phyloP scores from a whole-genome alignment of 2,113 vertebrate genomes.

The Triplophysa rosa region DNA sequence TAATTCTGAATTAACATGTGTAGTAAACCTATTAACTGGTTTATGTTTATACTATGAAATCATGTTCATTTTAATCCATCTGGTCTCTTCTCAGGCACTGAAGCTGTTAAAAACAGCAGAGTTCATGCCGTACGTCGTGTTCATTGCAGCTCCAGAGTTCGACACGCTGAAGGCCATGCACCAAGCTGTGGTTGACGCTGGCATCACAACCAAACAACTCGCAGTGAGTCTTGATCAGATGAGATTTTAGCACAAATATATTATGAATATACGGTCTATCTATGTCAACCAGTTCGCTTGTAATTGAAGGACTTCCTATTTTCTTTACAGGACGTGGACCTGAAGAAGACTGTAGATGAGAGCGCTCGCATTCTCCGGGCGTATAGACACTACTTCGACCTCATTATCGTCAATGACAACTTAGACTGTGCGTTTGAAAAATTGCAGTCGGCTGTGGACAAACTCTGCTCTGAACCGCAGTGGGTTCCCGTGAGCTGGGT shows the following conservation, averaged over 20 bases:
- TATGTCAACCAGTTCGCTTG: not conserved
- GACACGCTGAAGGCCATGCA: constrained; percentile 93
- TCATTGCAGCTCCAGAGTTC: constrained; percentile 91
- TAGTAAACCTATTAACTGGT: not conserved
- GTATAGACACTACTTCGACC: constrained; percentile 95
- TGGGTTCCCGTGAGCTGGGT: constrained; percentile 99
- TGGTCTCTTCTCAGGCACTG: constrained; percentile 79
- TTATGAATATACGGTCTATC: not conserved
- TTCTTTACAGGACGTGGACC: constrained; percentile 84
- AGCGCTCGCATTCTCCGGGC: constrained; percentile 91
- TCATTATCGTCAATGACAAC: constrained; percentile 93
- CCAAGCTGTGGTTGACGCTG: constrained; percentile 93
- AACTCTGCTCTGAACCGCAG: constrained; percentile 85
- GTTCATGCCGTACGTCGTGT: constrained; percentile 98
- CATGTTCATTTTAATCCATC: not conserved
- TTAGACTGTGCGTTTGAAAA: constrained; percentile 95
- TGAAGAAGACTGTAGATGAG: constrained; percentile 96
- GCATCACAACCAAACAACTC: constrained; percentile 92
- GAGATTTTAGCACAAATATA: too few relatives aligned
- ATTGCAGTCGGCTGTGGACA: constrained; percentile 85
- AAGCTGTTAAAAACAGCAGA: constrained; percentile 94
- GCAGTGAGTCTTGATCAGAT: constrained; percentile 76
- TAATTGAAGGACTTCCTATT: not conserved
- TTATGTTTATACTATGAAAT: not conserved
- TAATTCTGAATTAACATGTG: too few relatives aligned